phyloP scores from a whole-genome alignment of 2,113 vertebrate species.

The Dryoscopus gambensis region DNA sequence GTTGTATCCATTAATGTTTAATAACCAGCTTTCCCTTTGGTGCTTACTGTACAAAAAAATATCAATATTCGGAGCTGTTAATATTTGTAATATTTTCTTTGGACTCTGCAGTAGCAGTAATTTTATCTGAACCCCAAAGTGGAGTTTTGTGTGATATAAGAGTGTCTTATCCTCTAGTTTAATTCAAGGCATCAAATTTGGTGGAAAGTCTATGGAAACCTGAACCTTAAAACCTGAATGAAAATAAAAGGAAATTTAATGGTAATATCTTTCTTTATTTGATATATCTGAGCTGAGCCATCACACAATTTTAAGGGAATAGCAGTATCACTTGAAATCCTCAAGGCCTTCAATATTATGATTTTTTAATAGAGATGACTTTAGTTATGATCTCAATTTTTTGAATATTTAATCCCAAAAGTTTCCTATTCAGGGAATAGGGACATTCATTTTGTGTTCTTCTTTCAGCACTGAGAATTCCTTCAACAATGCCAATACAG shows the following conservation, averaged over 20 bases:
- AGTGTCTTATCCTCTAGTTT: not conserved
- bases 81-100: not conserved
- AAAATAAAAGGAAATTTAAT: not conserved
- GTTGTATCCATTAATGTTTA: slow-evolving; percentile 11
- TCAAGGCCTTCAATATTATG: not conserved
- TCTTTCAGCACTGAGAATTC: not conserved
- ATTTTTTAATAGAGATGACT: not conserved
- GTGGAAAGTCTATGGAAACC: not conserved
- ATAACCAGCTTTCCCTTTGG: not conserved
- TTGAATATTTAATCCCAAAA: not conserved
- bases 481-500: not conserved
- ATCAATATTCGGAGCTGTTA: not conserved
- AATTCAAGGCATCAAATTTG: not conserved
- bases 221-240: not conserved
- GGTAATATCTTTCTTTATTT: not conserved
- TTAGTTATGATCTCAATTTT: not conserved
- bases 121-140: not conserved
- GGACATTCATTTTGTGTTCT: not conserved
- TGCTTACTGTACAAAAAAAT: not conserved
- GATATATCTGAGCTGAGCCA: not conserved
- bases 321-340: not conserved
- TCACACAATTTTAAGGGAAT: not conserved
- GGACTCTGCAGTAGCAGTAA: not conserved
- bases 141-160: not conserved
- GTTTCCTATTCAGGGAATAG: not conserved